phyloP scores from a whole-genome alignment of 2,888 invertebrate genomes.

The Phengaris alcon region DNA sequence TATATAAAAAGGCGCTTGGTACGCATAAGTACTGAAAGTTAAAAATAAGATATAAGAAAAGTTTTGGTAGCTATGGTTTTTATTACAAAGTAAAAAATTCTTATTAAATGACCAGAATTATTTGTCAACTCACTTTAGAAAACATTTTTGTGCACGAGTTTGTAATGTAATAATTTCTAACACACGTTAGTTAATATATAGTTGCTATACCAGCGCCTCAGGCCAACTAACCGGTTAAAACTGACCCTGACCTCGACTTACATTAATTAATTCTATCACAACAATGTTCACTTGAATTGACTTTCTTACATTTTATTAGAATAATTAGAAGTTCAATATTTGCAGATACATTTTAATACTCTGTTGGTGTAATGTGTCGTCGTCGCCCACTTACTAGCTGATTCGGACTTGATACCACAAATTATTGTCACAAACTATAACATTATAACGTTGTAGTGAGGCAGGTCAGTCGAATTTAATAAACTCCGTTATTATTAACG shows the following conservation, averaged over 20 bases:
- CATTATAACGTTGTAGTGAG: no score
- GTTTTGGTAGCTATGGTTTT: no score
- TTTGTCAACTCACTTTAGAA: slow-evolving; percentile 8
- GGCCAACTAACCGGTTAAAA: not conserved
- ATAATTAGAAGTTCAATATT: not conserved
- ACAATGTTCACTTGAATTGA: not conserved
- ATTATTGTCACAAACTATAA: no score
- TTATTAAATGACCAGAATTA: not conserved
- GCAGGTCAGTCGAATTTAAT: no score
- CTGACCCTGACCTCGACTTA: slow-evolving; percentile 1
- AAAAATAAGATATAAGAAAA: no score
- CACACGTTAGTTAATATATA: not conserved
- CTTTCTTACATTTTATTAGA: not conserved
- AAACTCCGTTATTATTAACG: no score
- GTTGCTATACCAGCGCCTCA: not conserved
- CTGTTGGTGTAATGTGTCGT: no score
- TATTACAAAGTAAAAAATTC: no score
- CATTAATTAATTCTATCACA: not conserved
- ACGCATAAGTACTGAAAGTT: no score
- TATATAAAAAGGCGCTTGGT: no score
- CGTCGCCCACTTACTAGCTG: no score
- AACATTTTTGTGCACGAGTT: not conserved
- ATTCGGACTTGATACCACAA: no score
- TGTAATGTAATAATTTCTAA: not conserved
- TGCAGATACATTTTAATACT: not conserved